Evolutionary conservation across 30 jellyfish, hydroid and myxozoan genomes (phyloP).

Genomic region (Hydra vulgaris): DNA sequence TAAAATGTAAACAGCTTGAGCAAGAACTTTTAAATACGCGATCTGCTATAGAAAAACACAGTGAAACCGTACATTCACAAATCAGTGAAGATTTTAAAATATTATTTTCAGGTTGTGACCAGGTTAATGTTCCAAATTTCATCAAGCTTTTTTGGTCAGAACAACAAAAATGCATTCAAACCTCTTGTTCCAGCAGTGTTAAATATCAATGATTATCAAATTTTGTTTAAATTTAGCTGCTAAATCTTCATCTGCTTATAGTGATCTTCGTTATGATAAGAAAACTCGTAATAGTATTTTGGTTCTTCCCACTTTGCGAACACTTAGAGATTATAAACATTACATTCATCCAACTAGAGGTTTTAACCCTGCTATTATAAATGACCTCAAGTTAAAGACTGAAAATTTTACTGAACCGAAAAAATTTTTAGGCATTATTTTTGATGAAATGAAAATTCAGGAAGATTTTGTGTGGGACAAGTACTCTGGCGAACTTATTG

Average conservation of each 20-base stretch:
- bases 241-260: too few species aligned
- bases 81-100: neutral
- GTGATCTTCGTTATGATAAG: constrained; percentile 30
- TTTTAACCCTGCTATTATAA: neutral
- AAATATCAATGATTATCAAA: constrained; percentile 41
- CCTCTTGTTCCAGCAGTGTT: constrained; percentile 3
- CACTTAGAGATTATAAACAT: constrained; percentile 13
- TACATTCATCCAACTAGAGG: constrained; percentile 13
- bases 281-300: constrained; percentile 30
- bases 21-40: too few species aligned
- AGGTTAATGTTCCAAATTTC: constrained; percentile 13
- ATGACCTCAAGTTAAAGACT: too few species aligned
- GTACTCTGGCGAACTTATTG: too few species aligned
- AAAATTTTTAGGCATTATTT: constrained; percentile 11
- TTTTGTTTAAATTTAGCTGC: constrained; percentile 20
- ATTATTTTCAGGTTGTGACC: constrained; percentile 13
- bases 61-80: too few species aligned
- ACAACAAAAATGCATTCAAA: constrained; percentile 5
- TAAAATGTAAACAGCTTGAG: too few species aligned
- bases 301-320: constrained; percentile 19
- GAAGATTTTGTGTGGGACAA: too few species aligned
- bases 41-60: too few species aligned
- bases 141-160: constrained; percentile 13
- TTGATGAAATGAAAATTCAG: constrained; percentile 48
- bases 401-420: constrained; percentile 16